These are phyloP conservation scores for Drosophila villosipedis DNA, from an alignment of 2,888 invertebrate species.

Conservation along the genomic window DNA sequence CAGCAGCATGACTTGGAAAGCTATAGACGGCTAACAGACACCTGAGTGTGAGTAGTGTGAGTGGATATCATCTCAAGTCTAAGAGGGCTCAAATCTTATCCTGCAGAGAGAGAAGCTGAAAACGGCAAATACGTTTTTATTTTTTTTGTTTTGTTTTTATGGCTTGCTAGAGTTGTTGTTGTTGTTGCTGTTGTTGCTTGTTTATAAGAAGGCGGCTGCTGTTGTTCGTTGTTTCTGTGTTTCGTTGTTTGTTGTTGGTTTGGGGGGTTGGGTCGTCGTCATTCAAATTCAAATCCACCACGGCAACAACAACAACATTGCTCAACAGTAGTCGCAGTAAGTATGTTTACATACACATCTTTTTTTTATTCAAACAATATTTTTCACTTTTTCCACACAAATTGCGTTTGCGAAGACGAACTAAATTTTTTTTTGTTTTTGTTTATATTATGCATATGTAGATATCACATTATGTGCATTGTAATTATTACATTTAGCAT, in stretches of 20 bases:
- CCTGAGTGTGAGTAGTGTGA: constrained; percentile 60
- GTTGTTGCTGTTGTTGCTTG: constrained; percentile 49
- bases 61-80: constrained; percentile 67
- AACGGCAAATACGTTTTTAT: constrained; percentile 84
- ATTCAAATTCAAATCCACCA: constrained; percentile 46
- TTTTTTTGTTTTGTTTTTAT: constrained; percentile 71
- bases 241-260: constrained; percentile 52
- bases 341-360: constrained; percentile 42
- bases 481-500: constrained; percentile 40
- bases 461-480: constrained; percentile 45
- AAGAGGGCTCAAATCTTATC: constrained; percentile 77
- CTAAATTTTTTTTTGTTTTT: constrained; percentile 24
- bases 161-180: constrained; percentile 35
- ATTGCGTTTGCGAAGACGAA: constrained; percentile 76
- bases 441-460: constrained; percentile 2
- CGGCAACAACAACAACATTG: constrained; percentile 70
- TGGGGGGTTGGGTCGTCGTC: constrained; percentile 10
- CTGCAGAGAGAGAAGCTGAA: constrained; percentile 84
- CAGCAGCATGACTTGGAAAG: constrained; percentile 52
- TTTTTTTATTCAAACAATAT: constrained; percentile 37
- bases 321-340: constrained; percentile 64
- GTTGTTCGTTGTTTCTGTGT: constrained; percentile 66
- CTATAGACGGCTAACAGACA: constrained; percentile 69
- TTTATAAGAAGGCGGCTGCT: constrained; percentile 41
- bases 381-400: constrained; percentile 84